Evolutionary conservation across 1,140 invertebrate species (phyloP), one percentile per base, ranked within the genome.

Genomic region (Copidosoma floridanum): DNA sequence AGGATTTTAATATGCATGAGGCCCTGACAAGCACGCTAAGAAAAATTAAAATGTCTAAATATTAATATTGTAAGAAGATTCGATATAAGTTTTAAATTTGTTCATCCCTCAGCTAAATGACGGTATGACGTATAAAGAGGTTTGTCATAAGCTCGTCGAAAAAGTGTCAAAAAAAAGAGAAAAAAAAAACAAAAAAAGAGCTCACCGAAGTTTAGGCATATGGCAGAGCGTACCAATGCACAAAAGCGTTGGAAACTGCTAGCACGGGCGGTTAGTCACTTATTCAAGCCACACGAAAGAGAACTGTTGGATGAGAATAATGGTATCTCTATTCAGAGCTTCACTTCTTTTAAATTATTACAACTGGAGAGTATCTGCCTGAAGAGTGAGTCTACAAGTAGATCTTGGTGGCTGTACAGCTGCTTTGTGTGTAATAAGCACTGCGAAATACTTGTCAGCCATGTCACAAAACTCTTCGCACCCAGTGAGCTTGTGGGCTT

Each of bases 401-500:
- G 67, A n/a, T 70, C 63, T 6, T 81, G 79, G 81, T 79, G 73
- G 66, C 71, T 78, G 65, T 89, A 88, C 67, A 81, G 78, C 16
- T 74, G 81, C 53, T 64, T 65, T 41, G 63, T 86, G 51, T 75
- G 78, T 38, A 66, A 70, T 23, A 64, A 74, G 2, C 71, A 80
- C 24, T 85, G 76, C 66, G 76, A 69, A 10, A 77, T 87, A 0
- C 76, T 84, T 40, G 82, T 88, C 20, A 81, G 84, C 10, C 84
- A 86, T 54, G 74, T 86, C 52, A 82, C 82, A 58, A 82, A 84
- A 20, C 83, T 75, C 20, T 84, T 88, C 66, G 88, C 87, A 0
- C 86, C 87, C 3, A 84, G 82, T 65, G 86, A 89, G 67, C 77
- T 94, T 21, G 88, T 88, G 74, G 92, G 92, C 1, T 94, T 93